Evolutionary conservation across 2,797 vertebrate species (phyloP).

Genomic region (Gymnoscopelus microlampas): DNA sequence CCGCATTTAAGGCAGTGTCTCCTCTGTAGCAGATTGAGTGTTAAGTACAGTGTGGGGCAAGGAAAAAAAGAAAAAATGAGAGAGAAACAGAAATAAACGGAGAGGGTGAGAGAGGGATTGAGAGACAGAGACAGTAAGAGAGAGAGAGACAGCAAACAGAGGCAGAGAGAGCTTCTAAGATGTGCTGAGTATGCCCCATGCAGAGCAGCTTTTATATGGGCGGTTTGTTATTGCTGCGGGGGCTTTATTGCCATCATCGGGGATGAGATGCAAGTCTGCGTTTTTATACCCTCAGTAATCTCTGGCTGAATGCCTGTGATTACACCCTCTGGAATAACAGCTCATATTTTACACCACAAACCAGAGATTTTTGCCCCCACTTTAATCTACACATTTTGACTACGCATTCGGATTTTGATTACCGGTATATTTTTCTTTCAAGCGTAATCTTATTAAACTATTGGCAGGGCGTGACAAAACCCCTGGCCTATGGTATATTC

Average conservation of each 20-base stretch:
- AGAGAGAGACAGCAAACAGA: constrained; percentile 18
- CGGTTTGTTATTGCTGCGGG: constrained; percentile 65
- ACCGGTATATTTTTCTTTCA: background rate
- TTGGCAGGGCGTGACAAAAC: background rate
- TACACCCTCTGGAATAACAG: constrained; percentile 48
- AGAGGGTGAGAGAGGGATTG: background rate
- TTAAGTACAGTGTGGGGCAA: background rate
- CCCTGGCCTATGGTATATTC: background rate
- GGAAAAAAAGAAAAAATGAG: background rate
- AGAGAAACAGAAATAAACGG: background rate
- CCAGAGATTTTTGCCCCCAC: background rate
- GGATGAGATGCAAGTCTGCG: constrained; percentile 64
- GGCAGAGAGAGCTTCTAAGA: constrained; percentile 43
- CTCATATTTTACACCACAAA: constrained; percentile 52
- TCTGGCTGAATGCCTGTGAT: constrained; percentile 59
- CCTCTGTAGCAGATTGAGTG: no score
- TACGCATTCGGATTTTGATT: background rate
- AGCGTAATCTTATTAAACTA: background rate
- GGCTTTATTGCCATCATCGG: constrained; percentile 72
- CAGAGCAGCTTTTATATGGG: constrained; percentile 71
- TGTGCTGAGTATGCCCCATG: constrained; percentile 69
- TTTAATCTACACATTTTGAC: constrained; percentile 4
- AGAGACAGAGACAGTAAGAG: constrained; percentile 4
- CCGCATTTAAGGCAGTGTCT: no score
- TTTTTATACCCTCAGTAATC: constrained; percentile 66